A percentile compares a stretch with the other conserved stretches of the same genome.
Evolutionary conservation across 2,888 invertebrate genomes (phyloP).

Genomic region (Polydrusus tereticollis): DNA sequence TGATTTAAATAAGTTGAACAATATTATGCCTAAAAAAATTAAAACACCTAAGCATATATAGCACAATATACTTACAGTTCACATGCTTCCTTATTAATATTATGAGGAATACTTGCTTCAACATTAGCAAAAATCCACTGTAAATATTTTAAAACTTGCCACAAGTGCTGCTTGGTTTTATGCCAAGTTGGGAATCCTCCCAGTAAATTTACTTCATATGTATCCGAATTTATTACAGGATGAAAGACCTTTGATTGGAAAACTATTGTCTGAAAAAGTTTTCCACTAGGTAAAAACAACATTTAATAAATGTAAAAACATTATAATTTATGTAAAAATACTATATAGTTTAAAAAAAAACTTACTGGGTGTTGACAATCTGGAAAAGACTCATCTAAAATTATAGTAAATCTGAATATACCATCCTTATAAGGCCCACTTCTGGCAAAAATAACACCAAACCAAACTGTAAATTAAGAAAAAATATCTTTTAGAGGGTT

Average conservation of each 20-base stretch:
- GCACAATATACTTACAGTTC: slow-evolving; percentile 74
- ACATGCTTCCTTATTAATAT: slow-evolving; percentile 80
- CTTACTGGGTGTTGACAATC: slow-evolving; percentile 85
- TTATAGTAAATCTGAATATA: slow-evolving; percentile 89
- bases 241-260: slow-evolving; percentile 90
- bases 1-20: no score
- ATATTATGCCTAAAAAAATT: no score
- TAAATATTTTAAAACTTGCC: slow-evolving; percentile 90
- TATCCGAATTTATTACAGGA: slow-evolving; percentile 84
- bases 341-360: slow-evolving; percentile 50
- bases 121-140: slow-evolving; percentile 87
- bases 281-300: no score
- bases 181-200: slow-evolving; percentile 91
- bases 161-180: slow-evolving; percentile 84
- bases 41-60: no score
- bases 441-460: slow-evolving; percentile 90
- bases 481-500: not conserved
- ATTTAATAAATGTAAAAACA: no score
- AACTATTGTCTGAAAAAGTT: slow-evolving; percentile 79
- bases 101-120: slow-evolving; percentile 74
- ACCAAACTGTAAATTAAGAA: slow-evolving; percentile 79
- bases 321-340: not conserved
- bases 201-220: slow-evolving; percentile 82
- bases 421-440: slow-evolving; percentile 91
- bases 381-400: slow-evolving; percentile 90